These are phyloP conservation scores for Excalfactoria chinensis DNA, from an alignment of 2,113 vertebrate genomes.

Conservation along the genomic window DNA sequence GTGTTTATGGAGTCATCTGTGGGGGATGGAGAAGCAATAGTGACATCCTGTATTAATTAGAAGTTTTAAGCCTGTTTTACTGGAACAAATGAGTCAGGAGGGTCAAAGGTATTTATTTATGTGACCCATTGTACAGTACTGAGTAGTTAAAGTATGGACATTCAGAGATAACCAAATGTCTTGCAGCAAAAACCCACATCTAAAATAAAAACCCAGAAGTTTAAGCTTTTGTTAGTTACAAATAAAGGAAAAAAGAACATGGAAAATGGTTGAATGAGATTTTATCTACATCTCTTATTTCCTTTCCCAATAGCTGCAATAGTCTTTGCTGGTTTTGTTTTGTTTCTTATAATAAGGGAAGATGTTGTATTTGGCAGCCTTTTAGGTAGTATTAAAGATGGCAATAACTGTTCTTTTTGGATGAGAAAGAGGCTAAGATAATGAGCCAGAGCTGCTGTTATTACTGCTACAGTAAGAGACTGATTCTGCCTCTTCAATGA, in stretches of 20 bases:
- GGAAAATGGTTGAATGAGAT: not conserved
- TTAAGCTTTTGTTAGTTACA: not conserved
- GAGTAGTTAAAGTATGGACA: not conserved
- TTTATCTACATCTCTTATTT: not conserved
- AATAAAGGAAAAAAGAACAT: not conserved
- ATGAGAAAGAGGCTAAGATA: not conserved
- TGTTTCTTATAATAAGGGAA: not conserved
- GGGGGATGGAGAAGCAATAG: not conserved
- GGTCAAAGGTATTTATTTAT: not conserved
- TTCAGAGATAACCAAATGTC: not conserved
- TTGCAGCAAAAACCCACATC: not conserved
- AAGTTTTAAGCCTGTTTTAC: slow-evolving; percentile 18
- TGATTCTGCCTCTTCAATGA: not conserved
- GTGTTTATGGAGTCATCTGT: not conserved
- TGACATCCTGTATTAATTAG: slow-evolving; percentile 3
- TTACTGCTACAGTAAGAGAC: not conserved
- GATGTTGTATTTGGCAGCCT: not conserved
- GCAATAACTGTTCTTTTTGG: not conserved
- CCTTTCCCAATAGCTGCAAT: not conserved
- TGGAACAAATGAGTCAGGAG: slow-evolving; percentile 6
- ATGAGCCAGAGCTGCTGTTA: not conserved
- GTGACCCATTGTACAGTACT: not conserved
- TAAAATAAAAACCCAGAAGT: not conserved
- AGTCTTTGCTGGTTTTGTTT: not conserved
- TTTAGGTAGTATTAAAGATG: not conserved